Base-by-base conservation (phyloP, 2,113 vertebrate species). In the Cranoglanis bouderius region DNA sequence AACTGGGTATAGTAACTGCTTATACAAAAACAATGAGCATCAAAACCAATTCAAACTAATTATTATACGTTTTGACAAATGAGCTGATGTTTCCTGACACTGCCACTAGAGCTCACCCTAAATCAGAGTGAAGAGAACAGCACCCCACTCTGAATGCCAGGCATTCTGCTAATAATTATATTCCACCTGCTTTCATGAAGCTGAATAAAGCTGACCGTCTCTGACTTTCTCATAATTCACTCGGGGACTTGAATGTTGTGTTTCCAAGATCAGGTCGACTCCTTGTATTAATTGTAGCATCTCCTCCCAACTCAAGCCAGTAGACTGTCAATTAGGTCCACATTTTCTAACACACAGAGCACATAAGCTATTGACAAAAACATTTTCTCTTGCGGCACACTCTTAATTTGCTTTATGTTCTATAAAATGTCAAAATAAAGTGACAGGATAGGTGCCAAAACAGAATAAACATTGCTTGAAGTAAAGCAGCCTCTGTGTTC, bases 101-200 rank as follows among this genome's bases (percentile, higher is more conserved):
- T 92, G 90, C 95, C 95, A 95, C 95, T 95, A 95, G 95, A 95
- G 95, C 93, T 95, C 95, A 95, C 94, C 94, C 94, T 95, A 93
- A 92, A 95, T 94, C 95, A 95, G 94, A 95, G 93, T 83, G 84
- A 90, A 94, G 93, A 21, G 55, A 70, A 61, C 78, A 85, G 75
- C 70, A 59, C 51, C 38, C 29, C 87, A 55, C 32, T 83, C 87
- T 72, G 32, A 61, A 83, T 85, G 57, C 78, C n/a, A 87, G 88
- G 32, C 38, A 84, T 70, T 85, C 55, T 80, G 61, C 53, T 90
- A 81, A 74, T 88, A 87, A 90, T 85, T 86, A 80, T 75, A 70
- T 87, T 92, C 63, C 87, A 84, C 18, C 84, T 85, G 84, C 49
- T 86, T 90, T 90, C 89, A 92, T 82, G 84, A 87, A 91, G 89